phyloP scores from a whole-genome alignment of 2,113 vertebrate species.

The Coregonus clupeaformis region DNA sequence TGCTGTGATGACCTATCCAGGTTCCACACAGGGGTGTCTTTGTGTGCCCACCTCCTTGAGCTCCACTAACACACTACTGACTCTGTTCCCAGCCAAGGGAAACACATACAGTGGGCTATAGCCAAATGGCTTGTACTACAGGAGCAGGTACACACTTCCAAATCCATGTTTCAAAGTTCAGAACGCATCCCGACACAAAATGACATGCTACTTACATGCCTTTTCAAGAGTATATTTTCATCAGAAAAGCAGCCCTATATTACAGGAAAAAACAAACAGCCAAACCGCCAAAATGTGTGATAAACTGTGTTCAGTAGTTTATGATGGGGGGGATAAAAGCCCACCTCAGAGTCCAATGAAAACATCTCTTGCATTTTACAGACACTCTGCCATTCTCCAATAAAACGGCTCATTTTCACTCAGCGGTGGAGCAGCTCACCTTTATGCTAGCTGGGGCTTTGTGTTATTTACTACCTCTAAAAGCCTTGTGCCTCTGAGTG shows the following conservation, averaged over 20 bases:
- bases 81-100: slow-evolving; percentile 49
- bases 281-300: slow-evolving; percentile 8
- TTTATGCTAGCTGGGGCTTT: slow-evolving; percentile 63
- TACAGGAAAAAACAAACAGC: slow-evolving; percentile 19
- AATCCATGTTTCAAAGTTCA: slow-evolving; percentile 29
- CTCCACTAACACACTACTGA: slow-evolving; percentile 38
- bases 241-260: slow-evolving; percentile 31
- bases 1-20: slow-evolving; percentile 21
- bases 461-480: slow-evolving; percentile 71
- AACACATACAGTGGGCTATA: slow-evolving; percentile 35
- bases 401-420: slow-evolving; percentile 77
- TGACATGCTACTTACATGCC: neutral
- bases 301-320: slow-evolving; percentile 33
- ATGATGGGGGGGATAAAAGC: slow-evolving; percentile 37
- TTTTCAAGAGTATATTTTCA: neutral
- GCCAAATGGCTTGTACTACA: slow-evolving; percentile 12
- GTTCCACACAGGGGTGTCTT: slow-evolving; percentile 51
- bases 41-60: slow-evolving; percentile 40
- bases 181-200: slow-evolving; percentile 18
- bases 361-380: slow-evolving; percentile 65
- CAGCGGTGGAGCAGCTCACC: slow-evolving; percentile 63
- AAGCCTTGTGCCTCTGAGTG: slow-evolving; percentile 67
- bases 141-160: slow-evolving; percentile 13
- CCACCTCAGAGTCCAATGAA: slow-evolving; percentile 52
- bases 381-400: slow-evolving; percentile 66